Evolutionary conservation across 1,140 invertebrate genomes (phyloP).

Genomic region (Epicauta chinensis): DNA sequence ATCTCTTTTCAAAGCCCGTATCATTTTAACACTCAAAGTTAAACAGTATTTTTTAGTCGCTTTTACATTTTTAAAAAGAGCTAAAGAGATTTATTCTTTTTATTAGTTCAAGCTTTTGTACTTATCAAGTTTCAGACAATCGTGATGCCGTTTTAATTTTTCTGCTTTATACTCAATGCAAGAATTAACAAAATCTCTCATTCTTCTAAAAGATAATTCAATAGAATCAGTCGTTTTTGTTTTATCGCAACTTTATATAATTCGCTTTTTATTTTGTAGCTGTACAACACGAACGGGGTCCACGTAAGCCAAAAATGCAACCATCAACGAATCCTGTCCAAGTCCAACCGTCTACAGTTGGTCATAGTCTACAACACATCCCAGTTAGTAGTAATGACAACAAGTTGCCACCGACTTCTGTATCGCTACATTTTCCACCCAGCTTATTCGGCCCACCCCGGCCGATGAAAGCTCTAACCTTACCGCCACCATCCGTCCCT

Average conservation of each 20-base stretch:
- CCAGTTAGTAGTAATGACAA: slow-evolving; percentile 12
- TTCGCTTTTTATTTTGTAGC: slow-evolving; percentile 52
- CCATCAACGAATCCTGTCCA: slow-evolving; percentile 22
- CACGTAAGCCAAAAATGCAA: slow-evolving; percentile 78
- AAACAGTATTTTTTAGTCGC: slow-evolving; percentile 31
- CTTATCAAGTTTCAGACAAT: slow-evolving; percentile 24
- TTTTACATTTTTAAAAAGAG: slow-evolving; percentile 35
- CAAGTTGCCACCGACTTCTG: slow-evolving; percentile 15
- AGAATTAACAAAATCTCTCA: no score
- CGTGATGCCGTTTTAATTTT: slow-evolving; percentile 30
- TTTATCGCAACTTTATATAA: no score
- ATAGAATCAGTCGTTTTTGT: no score
- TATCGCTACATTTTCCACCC: slow-evolving; percentile 31
- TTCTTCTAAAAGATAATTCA: no score
- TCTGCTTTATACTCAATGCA: slow-evolving; percentile 17
- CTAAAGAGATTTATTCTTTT: slow-evolving; percentile 33
- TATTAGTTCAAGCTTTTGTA: slow-evolving; percentile 29
- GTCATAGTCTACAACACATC: slow-evolving; percentile 21
- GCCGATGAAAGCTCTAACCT: slow-evolving; percentile 44
- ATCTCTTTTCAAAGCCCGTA: slow-evolving; percentile 30
- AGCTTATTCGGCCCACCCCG: slow-evolving; percentile 41
- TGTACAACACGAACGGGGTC: slow-evolving; percentile 95
- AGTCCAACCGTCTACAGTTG: slow-evolving; percentile 16
- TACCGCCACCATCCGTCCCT: slow-evolving; percentile 45
- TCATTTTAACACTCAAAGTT: slow-evolving; percentile 31